A percentile compares a stretch with the other conserved stretches of the same genome.
phyloP scores from a whole-genome alignment of 2,113 vertebrate genomes.

The Cyanoramphus novaezelandiae region DNA sequence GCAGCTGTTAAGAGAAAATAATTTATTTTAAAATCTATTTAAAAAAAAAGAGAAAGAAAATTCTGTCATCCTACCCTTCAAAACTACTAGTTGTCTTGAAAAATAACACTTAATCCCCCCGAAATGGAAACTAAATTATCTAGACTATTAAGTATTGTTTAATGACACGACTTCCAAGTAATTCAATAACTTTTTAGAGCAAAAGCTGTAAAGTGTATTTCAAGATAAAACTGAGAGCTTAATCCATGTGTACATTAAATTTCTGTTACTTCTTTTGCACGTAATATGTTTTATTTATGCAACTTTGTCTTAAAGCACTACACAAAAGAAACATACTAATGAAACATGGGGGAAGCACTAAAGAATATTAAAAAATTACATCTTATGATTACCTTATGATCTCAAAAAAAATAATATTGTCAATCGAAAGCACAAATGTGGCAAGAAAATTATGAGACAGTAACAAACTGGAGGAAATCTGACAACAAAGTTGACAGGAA shows the following conservation, averaged over 20 bases:
- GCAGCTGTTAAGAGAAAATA: conserved; percentile 45
- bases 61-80: not conserved
- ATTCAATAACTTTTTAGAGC: not conserved
- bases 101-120: not conserved
- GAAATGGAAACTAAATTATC: not conserved
- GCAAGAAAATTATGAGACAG: not conserved
- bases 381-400: not conserved
- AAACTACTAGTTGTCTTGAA: not conserved
- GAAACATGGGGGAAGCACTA: not conserved
- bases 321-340: not conserved
- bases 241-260: not conserved
- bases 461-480: not conserved
- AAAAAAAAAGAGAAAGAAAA: not conserved
- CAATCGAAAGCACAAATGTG: not conserved
- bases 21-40: not conserved
- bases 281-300: not conserved
- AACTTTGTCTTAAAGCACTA: not conserved
- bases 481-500: not conserved
- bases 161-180: not conserved
- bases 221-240: not conserved
- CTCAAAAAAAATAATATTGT: not conserved
- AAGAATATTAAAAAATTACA: not conserved
- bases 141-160: not conserved
- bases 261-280: not conserved
- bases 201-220: not conserved